Percentiles rank a stretch among this genome's conserved stretches.
These are phyloP conservation scores for Petrolisthes manimaculis DNA, from an alignment of 2,888 invertebrate species.

Conservation along the genomic window DNA sequence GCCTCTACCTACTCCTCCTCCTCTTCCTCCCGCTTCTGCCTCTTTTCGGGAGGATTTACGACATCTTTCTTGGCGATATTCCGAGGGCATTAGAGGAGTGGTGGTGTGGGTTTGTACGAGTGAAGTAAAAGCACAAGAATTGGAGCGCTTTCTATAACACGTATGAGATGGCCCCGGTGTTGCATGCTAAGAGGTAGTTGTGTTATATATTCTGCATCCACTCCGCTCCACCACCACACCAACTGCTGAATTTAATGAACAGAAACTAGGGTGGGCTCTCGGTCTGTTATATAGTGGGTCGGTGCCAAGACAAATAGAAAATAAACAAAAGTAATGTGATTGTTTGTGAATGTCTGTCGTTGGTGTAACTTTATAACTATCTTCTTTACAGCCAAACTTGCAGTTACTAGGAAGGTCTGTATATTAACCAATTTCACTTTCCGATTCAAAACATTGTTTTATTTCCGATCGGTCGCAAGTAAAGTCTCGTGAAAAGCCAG, in stretches of 20 bases:
- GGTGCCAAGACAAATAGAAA: no score
- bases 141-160: neutral
- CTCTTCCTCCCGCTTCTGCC: neutral
- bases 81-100: neutral
- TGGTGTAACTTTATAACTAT: no score
- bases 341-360: no score
- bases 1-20: neutral
- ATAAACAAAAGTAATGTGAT: no score
- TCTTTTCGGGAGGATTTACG: neutral
- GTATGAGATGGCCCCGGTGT: neutral
- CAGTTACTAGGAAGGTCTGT: no score
- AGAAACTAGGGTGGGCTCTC: neutral
- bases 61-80: neutral
- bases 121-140: neutral
- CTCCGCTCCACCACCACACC: neutral
- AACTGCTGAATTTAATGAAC: neutral
- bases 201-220: neutral
- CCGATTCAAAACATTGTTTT: no score
- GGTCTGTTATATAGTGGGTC: no score
- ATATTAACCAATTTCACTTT: no score
- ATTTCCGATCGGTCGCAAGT: no score
- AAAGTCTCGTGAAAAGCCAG: no score
- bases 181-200: neutral
- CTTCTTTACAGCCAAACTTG: no score
- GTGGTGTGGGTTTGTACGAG: neutral